Evolutionary conservation across 2,888 invertebrate species (phyloP).

Genomic region (Bimastos eiseni): DNA sequence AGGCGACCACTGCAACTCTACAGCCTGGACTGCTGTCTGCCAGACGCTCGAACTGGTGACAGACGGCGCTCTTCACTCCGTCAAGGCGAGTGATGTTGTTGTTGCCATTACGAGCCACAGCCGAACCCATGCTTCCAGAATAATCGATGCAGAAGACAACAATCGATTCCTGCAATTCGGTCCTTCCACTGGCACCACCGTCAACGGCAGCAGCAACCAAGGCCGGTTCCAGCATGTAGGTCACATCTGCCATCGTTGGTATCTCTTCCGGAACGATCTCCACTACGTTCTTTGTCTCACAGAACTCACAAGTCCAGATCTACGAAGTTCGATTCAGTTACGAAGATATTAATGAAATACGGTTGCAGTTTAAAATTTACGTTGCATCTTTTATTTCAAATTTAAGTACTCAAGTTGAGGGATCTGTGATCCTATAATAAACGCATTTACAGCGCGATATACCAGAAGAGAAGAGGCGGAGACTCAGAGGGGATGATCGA

Average conservation of each 20-base stretch:
- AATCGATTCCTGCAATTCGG: slow-evolving; percentile 53
- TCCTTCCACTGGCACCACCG: slow-evolving; percentile 48
- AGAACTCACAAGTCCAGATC: slow-evolving; percentile 60
- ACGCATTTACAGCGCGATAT: no score
- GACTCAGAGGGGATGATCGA: no score
- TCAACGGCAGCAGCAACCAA: slow-evolving; percentile 51
- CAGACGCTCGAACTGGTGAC: slow-evolving; percentile 57
- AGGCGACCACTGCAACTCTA: slow-evolving; percentile 55
- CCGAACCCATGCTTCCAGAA: slow-evolving; percentile 59
- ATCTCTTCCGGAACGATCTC: slow-evolving; percentile 57
- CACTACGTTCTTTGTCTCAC: slow-evolving; percentile 48
- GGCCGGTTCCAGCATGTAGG: slow-evolving; percentile 57
- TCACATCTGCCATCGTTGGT: slow-evolving; percentile 54
- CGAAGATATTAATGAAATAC: background rate
- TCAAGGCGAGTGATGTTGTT: slow-evolving; percentile 57
- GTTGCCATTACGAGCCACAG: slow-evolving; percentile 49
- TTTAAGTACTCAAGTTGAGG: background rate
- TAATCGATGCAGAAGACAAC: slow-evolving; percentile 59
- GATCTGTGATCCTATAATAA: no score
- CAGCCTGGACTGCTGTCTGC: slow-evolving; percentile 52
- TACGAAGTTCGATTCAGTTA: slow-evolving; percentile 31
- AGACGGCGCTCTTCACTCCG: slow-evolving; percentile 59
- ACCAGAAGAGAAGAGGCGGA: no score
- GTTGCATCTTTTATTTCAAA: background rate
- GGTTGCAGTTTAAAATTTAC: background rate